Conservation (phyloP, 2,888 invertebrate genomes). For the Erpobdella octoculata region DNA sequence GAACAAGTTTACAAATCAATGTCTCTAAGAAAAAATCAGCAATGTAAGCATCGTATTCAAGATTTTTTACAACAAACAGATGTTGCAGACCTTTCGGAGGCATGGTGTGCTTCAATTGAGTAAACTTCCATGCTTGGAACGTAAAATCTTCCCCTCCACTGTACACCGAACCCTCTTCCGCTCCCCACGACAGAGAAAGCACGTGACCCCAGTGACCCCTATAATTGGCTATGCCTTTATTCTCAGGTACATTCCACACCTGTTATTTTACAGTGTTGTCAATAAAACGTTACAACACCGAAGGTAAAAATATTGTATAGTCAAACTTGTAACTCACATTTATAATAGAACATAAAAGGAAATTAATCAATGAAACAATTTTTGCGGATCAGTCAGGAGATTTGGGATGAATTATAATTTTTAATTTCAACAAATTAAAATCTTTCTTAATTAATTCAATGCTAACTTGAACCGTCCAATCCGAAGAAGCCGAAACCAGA, state of each 20-base stretch:
- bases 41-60: too few relatives aligned
- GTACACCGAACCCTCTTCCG: slow-evolving; percentile 59
- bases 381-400: too few relatives aligned
- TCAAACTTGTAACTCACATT: background rate
- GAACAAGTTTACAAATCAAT: too few relatives aligned
- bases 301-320: background rate
- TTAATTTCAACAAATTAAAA: too few relatives aligned
- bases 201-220: slow-evolving; percentile 57
- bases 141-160: slow-evolving; percentile 64
- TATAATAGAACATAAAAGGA: too few relatives aligned
- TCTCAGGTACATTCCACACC: slow-evolving; percentile 62
- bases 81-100: background rate
- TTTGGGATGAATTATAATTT: too few relatives aligned
- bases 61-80: too few relatives aligned
- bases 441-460: too few relatives aligned
- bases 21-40: too few relatives aligned
- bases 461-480: slow-evolving; percentile 63
- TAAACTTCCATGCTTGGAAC: slow-evolving; percentile 62
- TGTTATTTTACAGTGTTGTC: slow-evolving; percentile 41
- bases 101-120: background rate
- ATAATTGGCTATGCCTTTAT: slow-evolving; percentile 59
- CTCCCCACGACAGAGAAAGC: slow-evolving; percentile 63
- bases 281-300: background rate
- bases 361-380: too few relatives aligned
- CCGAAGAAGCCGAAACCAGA: slow-evolving; percentile 65